Conservation (phyloP, 2,888 invertebrate genomes). For the Pasiphila rectangulata region DNA sequence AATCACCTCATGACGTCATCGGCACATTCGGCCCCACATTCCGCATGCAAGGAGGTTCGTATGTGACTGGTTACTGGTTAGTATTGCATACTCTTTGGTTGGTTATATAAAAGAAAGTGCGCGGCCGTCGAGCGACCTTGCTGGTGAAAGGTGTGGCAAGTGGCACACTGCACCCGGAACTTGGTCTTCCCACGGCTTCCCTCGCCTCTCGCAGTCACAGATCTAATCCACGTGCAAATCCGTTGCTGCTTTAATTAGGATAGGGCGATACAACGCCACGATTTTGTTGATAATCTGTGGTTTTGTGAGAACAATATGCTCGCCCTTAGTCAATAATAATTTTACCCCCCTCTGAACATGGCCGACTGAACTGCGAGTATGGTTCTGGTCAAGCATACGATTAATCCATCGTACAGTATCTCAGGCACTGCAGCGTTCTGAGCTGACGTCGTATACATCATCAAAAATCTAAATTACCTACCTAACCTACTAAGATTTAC, state of each 20-base stretch:
- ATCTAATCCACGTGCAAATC: conserved; percentile 12
- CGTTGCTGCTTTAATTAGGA: too few species aligned
- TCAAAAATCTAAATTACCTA: too few species aligned
- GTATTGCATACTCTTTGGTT: conserved; percentile 34
- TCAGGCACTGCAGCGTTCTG: too few species aligned
- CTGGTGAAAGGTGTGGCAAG: conserved; percentile 77
- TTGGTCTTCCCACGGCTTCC: conserved; percentile 73
- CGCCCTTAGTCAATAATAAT: too few species aligned
- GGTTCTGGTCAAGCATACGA: too few species aligned
- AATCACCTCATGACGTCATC: conserved; percentile 74
- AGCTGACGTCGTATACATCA: too few species aligned
- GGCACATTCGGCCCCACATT: conserved; percentile 74
- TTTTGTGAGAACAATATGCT: too few species aligned
- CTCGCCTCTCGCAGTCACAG: conserved; percentile 51
- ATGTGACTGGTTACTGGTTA: background rate
- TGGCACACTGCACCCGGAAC: conserved; percentile 72
- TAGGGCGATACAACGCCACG: too few species aligned
- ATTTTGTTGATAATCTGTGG: conserved; percentile 1
- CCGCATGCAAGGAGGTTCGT: conserved; percentile 37
- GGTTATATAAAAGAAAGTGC: conserved; percentile 80
- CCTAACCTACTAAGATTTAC: too few species aligned
- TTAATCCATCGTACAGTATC: too few species aligned
- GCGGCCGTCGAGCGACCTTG: conserved; percentile 76
- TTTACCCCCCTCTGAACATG: too few species aligned
- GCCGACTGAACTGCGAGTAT: too few species aligned